A percentile compares a stretch with the other conserved stretches of the same genome.
Evolutionary conservation across 2,888 invertebrate species (phyloP).

Genomic region (Drosophila prolongata): DNA sequence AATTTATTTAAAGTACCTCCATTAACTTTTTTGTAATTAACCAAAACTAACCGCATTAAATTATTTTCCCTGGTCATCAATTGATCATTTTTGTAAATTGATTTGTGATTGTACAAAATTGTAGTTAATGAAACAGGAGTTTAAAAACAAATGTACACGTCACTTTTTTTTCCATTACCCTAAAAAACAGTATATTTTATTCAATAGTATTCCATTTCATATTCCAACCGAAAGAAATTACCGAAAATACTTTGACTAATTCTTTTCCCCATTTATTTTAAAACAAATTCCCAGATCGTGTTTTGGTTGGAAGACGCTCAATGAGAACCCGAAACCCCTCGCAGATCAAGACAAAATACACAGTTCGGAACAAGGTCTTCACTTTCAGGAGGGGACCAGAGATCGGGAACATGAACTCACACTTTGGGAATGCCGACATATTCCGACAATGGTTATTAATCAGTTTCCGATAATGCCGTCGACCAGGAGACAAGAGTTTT

Average conservation of each 20-base stretch:
- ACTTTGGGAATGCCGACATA: constrained; percentile 44
- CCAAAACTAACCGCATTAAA: no score
- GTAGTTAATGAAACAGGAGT: no score
- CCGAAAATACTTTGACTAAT: not conserved
- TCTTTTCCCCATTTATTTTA: not conserved
- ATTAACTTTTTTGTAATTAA: no score
- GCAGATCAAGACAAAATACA: constrained; percentile 66
- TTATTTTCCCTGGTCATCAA: no score
- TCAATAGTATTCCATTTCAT: not conserved
- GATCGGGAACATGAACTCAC: constrained; percentile 23
- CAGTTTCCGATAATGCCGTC: constrained; percentile 82
- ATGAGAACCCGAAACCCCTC: constrained; percentile 45
- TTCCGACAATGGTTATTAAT: constrained; percentile 82
- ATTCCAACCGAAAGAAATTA: no score
- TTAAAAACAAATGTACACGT: no score
- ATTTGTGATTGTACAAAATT: no score
- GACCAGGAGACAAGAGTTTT: constrained; percentile 69
- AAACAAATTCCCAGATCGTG: constrained; percentile 66
- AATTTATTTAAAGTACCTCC: no score
- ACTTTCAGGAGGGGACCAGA: constrained; percentile 23
- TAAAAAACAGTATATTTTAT: no score
- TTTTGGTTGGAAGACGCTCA: constrained; percentile 51
- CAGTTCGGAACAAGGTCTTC: constrained; percentile 71
- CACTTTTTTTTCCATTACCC: no score
- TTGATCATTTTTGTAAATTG: no score